phyloP scores from a whole-genome alignment of 2,113 vertebrate genomes.

The Charina bottae region DNA sequence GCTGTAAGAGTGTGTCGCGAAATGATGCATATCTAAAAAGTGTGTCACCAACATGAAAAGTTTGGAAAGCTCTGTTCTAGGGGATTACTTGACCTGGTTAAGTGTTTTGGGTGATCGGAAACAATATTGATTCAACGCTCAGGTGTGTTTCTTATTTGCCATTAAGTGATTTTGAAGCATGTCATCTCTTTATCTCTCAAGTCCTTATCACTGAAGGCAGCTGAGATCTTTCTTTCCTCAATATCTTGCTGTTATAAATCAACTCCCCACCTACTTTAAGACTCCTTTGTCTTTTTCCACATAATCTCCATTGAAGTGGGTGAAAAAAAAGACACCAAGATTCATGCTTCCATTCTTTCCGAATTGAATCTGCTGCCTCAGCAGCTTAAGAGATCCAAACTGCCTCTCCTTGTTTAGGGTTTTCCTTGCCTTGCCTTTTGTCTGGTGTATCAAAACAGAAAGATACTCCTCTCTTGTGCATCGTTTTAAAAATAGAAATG shows the following conservation, averaged over 20 bases:
- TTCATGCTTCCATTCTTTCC: not conserved
- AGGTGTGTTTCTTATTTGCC: not conserved
- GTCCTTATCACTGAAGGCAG: not conserved
- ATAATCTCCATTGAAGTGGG: no score
- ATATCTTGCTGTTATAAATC: not conserved
- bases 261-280: no score
- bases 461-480: no score
- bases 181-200: not conserved
- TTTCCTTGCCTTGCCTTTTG: constrained; percentile 3
- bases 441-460: constrained; percentile 10
- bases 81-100: no score
- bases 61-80: no score
- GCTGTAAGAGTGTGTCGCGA: no score
- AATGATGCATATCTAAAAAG: no score
- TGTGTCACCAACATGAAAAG: no score
- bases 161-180: not conserved
- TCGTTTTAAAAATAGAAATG: not conserved
- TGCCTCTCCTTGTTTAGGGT: not conserved
- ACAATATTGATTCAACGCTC: not conserved
- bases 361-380: constrained; percentile 28
- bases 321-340: not conserved
- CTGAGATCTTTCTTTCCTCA: not conserved
- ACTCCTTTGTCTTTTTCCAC: no score
- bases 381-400: constrained; percentile 11
- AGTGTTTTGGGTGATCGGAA: not conserved